phyloP scores from a whole-genome alignment of 2,113 vertebrate species.

The Myrmecophaga tridactyla region DNA sequence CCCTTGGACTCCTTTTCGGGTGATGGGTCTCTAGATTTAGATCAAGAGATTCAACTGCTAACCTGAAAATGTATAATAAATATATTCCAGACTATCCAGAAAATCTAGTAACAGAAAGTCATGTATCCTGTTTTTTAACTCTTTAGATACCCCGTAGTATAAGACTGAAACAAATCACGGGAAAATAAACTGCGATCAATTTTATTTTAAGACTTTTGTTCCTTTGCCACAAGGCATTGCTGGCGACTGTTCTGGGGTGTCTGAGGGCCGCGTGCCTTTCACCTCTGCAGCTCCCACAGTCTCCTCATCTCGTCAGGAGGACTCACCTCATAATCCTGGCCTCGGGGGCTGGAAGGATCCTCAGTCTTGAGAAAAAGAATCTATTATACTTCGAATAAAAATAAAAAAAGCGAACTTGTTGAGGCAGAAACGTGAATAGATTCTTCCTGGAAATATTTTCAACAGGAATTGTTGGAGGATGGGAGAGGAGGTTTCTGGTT shows the following conservation, averaged over 20 bases:
- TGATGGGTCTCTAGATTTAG: neutral
- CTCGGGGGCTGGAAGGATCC: neutral
- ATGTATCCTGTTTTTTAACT: neutral
- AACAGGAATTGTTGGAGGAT: neutral
- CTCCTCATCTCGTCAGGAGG: neutral
- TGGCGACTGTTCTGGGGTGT: neutral
- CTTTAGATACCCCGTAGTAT: neutral
- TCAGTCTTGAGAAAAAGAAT: neutral
- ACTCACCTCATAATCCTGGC: neutral
- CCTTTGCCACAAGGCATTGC: neutral
- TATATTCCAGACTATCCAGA: neutral
- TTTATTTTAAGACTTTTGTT: neutral
- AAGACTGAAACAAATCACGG: neutral
- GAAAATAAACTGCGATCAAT: neutral
- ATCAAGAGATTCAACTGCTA: neutral
- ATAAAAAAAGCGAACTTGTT: neutral
- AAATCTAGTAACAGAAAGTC: neutral
- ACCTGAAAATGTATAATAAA: neutral
- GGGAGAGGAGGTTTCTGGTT: neutral
- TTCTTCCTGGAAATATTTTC: slow-evolving; percentile 12
- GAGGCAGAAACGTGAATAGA: neutral
- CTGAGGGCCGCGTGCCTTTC: neutral
- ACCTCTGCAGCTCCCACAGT: fast-evolving
- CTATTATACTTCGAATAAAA: neutral
- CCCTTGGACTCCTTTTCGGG: neutral